Evolutionary conservation across 35 echinoderm and acorn worm genomes (phyloP).

Genomic region (Stichopus chloronotus): DNA sequence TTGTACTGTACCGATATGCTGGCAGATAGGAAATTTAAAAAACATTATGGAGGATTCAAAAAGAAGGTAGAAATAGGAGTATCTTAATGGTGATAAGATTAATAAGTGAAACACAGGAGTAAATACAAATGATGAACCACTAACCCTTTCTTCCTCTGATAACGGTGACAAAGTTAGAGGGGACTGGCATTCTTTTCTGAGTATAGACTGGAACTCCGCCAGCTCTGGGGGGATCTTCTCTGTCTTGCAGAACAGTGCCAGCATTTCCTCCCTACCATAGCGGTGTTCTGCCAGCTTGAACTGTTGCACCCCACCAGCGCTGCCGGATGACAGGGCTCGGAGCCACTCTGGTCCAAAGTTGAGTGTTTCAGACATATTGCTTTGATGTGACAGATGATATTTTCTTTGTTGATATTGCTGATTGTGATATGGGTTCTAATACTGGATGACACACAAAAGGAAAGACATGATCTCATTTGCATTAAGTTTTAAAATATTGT

Average conservation of each 20-base stretch:
- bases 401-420: not conserved
- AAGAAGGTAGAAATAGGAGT: too few species aligned
- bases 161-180: conserved; percentile 86
- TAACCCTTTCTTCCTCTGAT: conserved; percentile 95
- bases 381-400: not conserved
- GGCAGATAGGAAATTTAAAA: too few species aligned
- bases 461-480: not conserved
- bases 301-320: conserved; percentile 65
- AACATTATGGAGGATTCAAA: too few species aligned
- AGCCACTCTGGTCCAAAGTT: conserved; percentile 99
- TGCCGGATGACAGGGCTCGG: conserved; percentile 85
- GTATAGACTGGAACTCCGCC: conserved; percentile 82
- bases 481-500: not conserved
- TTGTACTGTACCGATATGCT: too few species aligned
- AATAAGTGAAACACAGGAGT: too few species aligned
- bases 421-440: not conserved
- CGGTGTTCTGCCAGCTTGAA: conserved; percentile 98
- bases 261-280: conserved; percentile 94
- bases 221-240: conserved; percentile 74
- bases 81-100: too few species aligned
- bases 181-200: conserved; percentile 80
- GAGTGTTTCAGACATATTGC: conserved; percentile 93
- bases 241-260: conserved; percentile 84
- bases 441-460: not conserved
- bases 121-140: not conserved